Base-by-base conservation (phyloP, 2,888 invertebrate species). In the Ferrisia virgata region DNA sequence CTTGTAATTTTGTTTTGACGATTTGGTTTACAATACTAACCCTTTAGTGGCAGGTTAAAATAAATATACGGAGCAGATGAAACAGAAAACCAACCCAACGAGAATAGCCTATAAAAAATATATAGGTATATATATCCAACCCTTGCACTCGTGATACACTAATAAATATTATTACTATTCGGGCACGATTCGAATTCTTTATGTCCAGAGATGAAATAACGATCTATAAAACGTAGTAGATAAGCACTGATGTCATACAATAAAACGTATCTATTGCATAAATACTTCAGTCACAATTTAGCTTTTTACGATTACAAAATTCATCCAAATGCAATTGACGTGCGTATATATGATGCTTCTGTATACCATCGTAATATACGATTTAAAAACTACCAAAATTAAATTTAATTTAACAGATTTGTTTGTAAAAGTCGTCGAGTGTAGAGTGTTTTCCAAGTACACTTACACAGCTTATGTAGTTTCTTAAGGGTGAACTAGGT, bases 191-290 rank as follows among this genome's bases (percentile, higher is more conserved):
- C 36, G 72, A 76, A 76, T 76, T 76, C 72, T 76, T 76, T 76
- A 76, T 28, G 72, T 76, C 22, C 36, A 76, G 72, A 76, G 36
- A 76, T 76, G 72, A 76, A 76, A 76, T 76, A 76, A 76, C 72
- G 72, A 76, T 76, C 72, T 33, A 76, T 76, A 76, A 76, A 76
- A 76, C 72, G 33, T 36, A 76, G 1, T 28, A 76, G 72, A 28
- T 76, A 18, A 76, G 36, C 33, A 28, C 33, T 76, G 72, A 76
- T 76, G n/a, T 8, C 6, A n/a, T n/a, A 76, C 72, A 36, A 76
- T 76, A 76, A 76, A 76, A 33, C 72, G 36, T 76, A 76, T 36
- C 36, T 5, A 76, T 36, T 76, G 33, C 72, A 76, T 76, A 36
- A 76, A 76, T 76, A 76, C 72, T 76, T 15, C 18, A 36, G 36